phyloP scores from a whole-genome alignment of 1,140 invertebrate species.

The Hydropsyche tenuis region DNA sequence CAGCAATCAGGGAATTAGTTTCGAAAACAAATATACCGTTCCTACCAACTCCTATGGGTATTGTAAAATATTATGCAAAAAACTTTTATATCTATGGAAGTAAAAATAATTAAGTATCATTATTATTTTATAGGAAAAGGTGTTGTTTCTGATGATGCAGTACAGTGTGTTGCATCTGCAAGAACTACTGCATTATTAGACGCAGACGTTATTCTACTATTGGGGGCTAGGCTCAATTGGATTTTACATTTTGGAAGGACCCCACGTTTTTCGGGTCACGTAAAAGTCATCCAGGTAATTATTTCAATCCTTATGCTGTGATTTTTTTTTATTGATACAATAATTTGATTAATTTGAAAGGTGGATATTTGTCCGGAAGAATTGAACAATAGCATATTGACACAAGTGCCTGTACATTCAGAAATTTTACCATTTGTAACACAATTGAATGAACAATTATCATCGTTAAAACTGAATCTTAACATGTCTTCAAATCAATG shows the following conservation, averaged over 20 bases:
- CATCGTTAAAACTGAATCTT: constrained; percentile 63
- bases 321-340: not conserved
- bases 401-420: constrained; percentile 77
- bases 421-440: constrained; percentile 76
- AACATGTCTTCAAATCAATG: constrained; percentile 59
- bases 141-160: constrained; percentile 82
- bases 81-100: not conserved
- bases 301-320: not conserved
- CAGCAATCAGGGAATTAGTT: constrained; percentile 73
- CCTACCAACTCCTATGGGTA: constrained; percentile 93
- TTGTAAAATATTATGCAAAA: too few species aligned
- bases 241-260: constrained; percentile 94
- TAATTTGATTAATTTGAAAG: constrained; percentile 56
- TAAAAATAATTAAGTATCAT: not conserved
- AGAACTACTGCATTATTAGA: constrained; percentile 84
- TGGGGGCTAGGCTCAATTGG: constrained; percentile 96
- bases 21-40: constrained; percentile 80
- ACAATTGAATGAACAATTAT: constrained; percentile 66
- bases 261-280: constrained; percentile 82
- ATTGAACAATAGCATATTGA: constrained; percentile 85
- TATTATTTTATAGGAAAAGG: constrained; percentile 73
- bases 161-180: constrained; percentile 81
- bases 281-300: constrained; percentile 87
- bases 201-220: constrained; percentile 86
- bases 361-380: constrained; percentile 91